Evolutionary conservation across 2,888 invertebrate genomes (phyloP).

Genomic region (Onthophagus sagittarius): DNA sequence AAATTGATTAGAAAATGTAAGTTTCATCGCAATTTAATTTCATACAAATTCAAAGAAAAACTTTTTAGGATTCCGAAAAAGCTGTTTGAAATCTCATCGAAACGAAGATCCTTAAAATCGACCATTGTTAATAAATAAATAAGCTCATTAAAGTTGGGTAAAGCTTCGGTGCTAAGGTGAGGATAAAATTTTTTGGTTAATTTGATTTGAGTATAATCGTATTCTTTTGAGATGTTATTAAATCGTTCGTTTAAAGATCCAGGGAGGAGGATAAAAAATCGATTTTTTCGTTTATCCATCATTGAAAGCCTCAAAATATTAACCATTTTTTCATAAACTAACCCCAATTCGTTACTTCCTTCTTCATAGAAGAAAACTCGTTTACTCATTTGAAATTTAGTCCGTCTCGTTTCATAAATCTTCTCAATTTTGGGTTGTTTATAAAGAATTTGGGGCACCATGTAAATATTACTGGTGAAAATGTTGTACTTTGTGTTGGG

Average conservation of each 20-base stretch:
- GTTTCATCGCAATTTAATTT: background rate
- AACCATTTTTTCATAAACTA: constrained; percentile 56
- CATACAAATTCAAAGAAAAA: constrained; percentile 13
- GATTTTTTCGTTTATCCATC: constrained; percentile 54
- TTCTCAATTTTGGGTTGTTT: constrained; percentile 63
- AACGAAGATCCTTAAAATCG: constrained; percentile 21
- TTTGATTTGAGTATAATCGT: constrained; percentile 49
- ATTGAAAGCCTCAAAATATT: constrained; percentile 46
- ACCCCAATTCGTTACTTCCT: constrained; percentile 59
- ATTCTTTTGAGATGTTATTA: constrained; percentile 38
- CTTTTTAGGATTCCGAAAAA: constrained; percentile 18
- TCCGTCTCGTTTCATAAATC: constrained; percentile 55
- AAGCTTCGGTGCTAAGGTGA: constrained; percentile 71
- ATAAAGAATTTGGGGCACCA: constrained; percentile 68
- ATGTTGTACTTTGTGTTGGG: constrained; percentile 61
- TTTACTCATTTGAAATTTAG: constrained; percentile 61
- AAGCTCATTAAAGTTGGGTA: constrained; percentile 55
- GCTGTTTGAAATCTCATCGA: constrained; percentile 17
- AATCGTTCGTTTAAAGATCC: constrained; percentile 62
- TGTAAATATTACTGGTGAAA: constrained; percentile 74
- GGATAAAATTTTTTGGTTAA: constrained; percentile 65
- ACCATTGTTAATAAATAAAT: constrained; percentile 20
- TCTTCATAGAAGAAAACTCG: constrained; percentile 70
- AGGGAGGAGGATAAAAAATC: constrained; percentile 68
- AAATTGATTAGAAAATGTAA: too few species aligned